phyloP scores from a whole-genome alignment of 2,797 vertebrate genomes.

The Parambassis ranga region DNA sequence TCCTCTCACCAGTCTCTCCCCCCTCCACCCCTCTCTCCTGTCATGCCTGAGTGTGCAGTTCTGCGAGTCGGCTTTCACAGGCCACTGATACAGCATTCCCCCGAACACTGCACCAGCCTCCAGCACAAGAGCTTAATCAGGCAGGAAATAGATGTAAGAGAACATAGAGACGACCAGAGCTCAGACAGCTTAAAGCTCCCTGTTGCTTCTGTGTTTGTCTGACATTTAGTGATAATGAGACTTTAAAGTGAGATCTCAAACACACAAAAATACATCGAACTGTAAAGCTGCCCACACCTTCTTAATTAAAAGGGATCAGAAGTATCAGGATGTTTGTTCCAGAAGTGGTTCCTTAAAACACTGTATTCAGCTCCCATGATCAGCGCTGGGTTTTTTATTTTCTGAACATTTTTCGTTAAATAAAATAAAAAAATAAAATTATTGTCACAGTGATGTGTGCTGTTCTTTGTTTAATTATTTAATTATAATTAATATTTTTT shows the following conservation, averaged over 20 bases:
- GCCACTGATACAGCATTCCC: slow-evolving; percentile 56
- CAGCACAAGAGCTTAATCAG: slow-evolving; percentile 70
- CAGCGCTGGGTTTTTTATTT: not conserved
- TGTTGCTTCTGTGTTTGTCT: slow-evolving; percentile 39
- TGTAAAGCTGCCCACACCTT: not conserved
- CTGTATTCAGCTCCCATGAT: not conserved
- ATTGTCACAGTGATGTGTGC: too few relatives aligned
- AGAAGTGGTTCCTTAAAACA: not conserved
- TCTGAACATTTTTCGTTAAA: not conserved
- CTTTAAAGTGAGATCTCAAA: slow-evolving; percentile 35
- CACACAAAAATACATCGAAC: slow-evolving; percentile 15
- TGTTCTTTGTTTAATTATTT: too few relatives aligned
- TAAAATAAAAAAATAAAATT: not conserved
- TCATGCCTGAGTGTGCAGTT: slow-evolving; percentile 62
- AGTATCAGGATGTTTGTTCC: not conserved
- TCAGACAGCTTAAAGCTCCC: slow-evolving; percentile 35
- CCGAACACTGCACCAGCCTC: slow-evolving; percentile 56
- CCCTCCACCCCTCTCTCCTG: slow-evolving; percentile 1
- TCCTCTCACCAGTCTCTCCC: not conserved
- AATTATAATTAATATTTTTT: slow-evolving; percentile 4
- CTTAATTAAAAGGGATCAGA: not conserved
- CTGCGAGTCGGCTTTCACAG: slow-evolving; percentile 61
- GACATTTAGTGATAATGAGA: slow-evolving; percentile 45
- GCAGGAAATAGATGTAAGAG: slow-evolving; percentile 69
- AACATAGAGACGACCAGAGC: slow-evolving; percentile 50